Conservation (phyloP, 2,113 vertebrate species). For the Dunckerocampus dactyliophorus region DNA sequence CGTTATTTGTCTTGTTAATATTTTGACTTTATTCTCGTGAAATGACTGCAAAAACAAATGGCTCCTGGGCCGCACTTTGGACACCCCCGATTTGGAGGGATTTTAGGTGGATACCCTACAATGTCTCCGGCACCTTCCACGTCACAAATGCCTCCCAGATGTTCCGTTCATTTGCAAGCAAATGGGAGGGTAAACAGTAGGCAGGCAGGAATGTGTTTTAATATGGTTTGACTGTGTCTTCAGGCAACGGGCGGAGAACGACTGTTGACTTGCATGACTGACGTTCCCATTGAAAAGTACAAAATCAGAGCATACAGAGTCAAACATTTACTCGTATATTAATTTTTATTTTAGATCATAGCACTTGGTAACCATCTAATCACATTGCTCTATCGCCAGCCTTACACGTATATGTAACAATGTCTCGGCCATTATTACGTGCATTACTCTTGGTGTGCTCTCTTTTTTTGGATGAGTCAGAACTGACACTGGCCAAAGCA, state of each 20-base stretch:
- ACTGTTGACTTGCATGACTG: not conserved
- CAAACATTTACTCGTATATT: not conserved
- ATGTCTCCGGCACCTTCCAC: not conserved
- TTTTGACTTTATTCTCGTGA: too few relatives aligned
- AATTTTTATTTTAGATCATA: not conserved
- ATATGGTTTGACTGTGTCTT: constrained; percentile 13
- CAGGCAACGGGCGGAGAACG: constrained; percentile 28
- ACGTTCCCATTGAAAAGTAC: not conserved
- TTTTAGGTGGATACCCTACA: not conserved
- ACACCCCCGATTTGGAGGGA: too few relatives aligned
- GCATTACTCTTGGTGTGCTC: not conserved
- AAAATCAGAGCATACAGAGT: not conserved
- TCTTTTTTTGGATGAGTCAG: too few relatives aligned
- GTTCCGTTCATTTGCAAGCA: not conserved
- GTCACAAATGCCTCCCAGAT: not conserved
- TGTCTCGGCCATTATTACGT: not conserved
- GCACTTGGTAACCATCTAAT: not conserved
- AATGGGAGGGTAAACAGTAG: not conserved
- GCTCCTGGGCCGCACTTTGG: too few relatives aligned
- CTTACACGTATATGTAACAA: not conserved
- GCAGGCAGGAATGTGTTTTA: constrained; percentile 23
- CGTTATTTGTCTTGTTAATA: too few relatives aligned
- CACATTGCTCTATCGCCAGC: not conserved
- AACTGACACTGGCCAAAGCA: not conserved
- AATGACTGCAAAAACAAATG: too few relatives aligned